Conservation (phyloP, 2,797 vertebrate genomes). For the Ceyx erithaca region DNA sequence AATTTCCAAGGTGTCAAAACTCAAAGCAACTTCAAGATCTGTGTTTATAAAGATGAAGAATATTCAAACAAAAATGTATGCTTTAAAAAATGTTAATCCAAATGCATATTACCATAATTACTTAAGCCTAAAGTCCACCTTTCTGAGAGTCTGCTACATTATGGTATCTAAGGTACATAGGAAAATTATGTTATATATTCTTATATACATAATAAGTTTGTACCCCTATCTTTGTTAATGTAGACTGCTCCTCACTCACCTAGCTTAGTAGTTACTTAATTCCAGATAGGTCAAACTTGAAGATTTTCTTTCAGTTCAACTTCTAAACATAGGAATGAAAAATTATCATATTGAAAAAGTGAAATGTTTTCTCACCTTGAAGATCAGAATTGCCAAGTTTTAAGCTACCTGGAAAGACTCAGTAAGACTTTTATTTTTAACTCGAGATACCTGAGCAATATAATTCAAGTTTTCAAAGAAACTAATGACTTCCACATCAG, state of each 20-base stretch:
- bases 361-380: background rate
- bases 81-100: background rate
- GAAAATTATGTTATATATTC: background rate
- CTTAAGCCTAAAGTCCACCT: background rate
- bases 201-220: background rate
- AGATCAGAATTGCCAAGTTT: background rate
- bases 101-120: background rate
- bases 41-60: background rate
- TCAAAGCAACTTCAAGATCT: background rate
- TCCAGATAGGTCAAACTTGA: background rate
- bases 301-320: background rate
- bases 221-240: background rate
- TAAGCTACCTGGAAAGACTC: background rate
- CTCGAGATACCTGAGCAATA: background rate
- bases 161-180: rapidly evolving
- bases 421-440: background rate
- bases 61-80: background rate
- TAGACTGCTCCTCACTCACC: background rate
- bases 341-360: background rate
- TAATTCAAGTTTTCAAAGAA: background rate
- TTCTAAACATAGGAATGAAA: background rate
- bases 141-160: background rate
- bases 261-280: background rate
- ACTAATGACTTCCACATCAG: background rate
- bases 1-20: background rate